Conservation (phyloP, 2,113 vertebrate genomes). For the Porphyrio hochstetteri region DNA sequence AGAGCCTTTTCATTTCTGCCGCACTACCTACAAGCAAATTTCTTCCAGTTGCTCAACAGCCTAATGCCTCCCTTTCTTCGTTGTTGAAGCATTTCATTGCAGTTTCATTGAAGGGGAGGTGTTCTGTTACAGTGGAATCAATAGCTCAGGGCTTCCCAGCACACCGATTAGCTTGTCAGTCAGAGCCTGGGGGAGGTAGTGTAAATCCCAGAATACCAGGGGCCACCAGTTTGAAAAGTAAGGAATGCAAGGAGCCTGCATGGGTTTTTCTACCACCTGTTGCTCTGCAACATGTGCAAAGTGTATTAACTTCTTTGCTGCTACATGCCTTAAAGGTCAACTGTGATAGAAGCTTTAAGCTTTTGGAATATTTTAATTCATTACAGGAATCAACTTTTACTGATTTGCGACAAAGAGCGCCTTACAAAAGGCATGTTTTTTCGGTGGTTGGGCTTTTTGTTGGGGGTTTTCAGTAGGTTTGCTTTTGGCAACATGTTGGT, state of each 20-base stretch:
- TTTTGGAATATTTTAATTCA: conserved; percentile 78
- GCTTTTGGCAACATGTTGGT: conserved; percentile 44
- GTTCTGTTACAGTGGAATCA: conserved; percentile 97
- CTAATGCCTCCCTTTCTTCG: conserved; percentile 90
- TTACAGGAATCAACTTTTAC: conserved; percentile 67
- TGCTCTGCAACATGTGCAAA: conserved; percentile 92
- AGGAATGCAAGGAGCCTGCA: conserved; percentile 86
- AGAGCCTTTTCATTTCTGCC: conserved; percentile 85
- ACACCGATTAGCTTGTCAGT: conserved; percentile 98
- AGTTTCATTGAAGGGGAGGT: conserved; percentile 94
- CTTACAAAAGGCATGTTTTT: conserved; percentile 32
- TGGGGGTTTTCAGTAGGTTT: conserved; percentile 30
- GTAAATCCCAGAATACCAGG: conserved; percentile 94
- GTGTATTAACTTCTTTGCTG: conserved; percentile 92
- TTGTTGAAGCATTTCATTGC: conserved; percentile 97
- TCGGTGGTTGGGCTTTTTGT: conserved; percentile 55
- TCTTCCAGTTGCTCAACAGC: conserved; percentile 92
- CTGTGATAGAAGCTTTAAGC: conserved; percentile 69
- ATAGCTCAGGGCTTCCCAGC: conserved; percentile 92
- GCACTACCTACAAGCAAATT: conserved; percentile 89
- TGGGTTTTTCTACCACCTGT: conserved; percentile 90
- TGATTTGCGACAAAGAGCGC: conserved; percentile 30
- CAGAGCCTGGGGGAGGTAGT: conserved; percentile 89
- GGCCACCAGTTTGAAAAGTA: conserved; percentile 88
- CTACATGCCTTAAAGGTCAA: conserved; percentile 88